phyloP scores from a whole-genome alignment of 1,140 invertebrate genomes.

The Procambarus virginalis region DNA sequence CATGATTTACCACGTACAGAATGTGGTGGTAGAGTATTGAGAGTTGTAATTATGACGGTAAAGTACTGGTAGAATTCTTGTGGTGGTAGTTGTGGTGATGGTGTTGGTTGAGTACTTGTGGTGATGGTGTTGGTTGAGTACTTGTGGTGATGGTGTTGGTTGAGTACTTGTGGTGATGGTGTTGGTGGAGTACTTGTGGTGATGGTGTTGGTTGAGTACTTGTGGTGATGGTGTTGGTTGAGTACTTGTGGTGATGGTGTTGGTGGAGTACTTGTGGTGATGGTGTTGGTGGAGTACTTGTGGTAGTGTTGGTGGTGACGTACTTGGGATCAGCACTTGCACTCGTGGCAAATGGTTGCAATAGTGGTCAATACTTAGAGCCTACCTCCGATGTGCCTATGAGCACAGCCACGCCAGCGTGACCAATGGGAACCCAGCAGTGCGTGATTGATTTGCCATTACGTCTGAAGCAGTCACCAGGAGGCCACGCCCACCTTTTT shows the following conservation, averaged over 20 bases:
- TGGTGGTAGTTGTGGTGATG: not conserved
- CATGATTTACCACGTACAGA: no score
- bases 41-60: not conserved
- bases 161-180: not conserved
- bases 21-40: not conserved
- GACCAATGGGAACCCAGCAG: not conserved
- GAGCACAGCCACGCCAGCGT: not conserved
- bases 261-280: not conserved
- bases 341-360: no score
- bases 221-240: not conserved
- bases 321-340: no score
- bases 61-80: not conserved
- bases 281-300: not conserved
- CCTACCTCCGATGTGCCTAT: no score
- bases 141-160: not conserved
- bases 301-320: no score
- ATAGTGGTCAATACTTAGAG: no score
- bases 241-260: not conserved
- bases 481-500: constrained; percentile 29
- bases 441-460: constrained; percentile 38
- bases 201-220: not conserved
- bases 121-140: not conserved
- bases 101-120: not conserved
- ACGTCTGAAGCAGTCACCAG: not conserved
- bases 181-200: not conserved